Base-by-base conservation (phyloP, 2,888 invertebrate species). In the Sinopyrophorus schimmeli region DNA sequence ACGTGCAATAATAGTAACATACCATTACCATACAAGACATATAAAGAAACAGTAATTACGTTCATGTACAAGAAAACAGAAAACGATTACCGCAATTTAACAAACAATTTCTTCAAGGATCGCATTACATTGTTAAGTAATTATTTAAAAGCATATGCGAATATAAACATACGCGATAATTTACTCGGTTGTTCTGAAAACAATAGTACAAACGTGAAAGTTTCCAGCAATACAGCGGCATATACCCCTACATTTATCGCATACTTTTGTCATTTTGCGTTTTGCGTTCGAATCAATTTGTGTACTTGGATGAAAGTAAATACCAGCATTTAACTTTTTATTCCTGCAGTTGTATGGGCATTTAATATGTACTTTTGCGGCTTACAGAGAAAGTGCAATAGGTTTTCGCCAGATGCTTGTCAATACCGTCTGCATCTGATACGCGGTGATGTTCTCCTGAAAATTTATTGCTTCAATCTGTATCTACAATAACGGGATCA, bases 181-280 rank as follows among this genome's bases (percentile, higher is more conserved):
- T 44, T 44, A 42, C 24, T 32, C 32, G 24, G 32, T 35, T 43
- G 14, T 5, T 2, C 7, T 34, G 31, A 34, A 34, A 47, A 48
- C 48, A 48, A 48, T 48, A 30, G 48, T 38, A 38, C 26, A 43
- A 26, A 49, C 49, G 49, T 43, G 49, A 49, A 49, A 49, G 49
- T 49, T 41, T 35, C 35, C 30, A 24, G 26, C 39, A 41, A 41
- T 30, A n/a, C n/a, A n/a, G n/a, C n/a, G n/a, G n/a, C n/a, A n/a
- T n/a, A 37, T 17, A 28, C 21, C 27, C 23, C 10, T 38, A 46
- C 37, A 39, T 18, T 28, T 26, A 35, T 26, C 41, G 24, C 10
- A 41, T 42, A 41, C 35, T 42, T 48, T 42, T 41, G 47, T 35
- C 41, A 42, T 31, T 9, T 32, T 32, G n/a, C n/a, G n/a, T n/a